A percentile compares a stretch with the other conserved stretches of the same genome.
Conservation (phyloP, 2,113 vertebrate species). For the Balaenoptera acutorostrata region DNA sequence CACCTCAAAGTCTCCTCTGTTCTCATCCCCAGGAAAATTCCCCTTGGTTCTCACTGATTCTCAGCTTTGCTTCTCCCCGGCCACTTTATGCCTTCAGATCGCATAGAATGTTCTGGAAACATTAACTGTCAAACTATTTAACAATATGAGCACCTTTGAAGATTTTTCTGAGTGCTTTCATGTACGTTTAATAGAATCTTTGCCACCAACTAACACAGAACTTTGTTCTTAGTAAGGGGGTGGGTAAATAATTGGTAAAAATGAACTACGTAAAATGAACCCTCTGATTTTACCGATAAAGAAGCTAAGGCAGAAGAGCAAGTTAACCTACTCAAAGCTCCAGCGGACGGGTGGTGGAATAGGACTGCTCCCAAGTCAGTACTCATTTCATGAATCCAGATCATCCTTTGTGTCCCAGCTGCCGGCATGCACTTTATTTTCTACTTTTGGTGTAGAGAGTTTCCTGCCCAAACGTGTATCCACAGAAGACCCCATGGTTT, state of each 20-base stretch:
- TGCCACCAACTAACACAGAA: neutral
- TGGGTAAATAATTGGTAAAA: neutral
- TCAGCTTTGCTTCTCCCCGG: neutral
- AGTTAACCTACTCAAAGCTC: neutral
- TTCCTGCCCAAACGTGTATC: neutral
- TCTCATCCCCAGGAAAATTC: neutral
- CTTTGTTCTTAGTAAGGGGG: neutral
- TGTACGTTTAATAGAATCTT: neutral
- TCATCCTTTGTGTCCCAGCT: neutral
- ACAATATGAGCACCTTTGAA: neutral
- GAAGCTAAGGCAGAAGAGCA: neutral
- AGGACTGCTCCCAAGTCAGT: neutral
- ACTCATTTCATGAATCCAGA: too few species aligned
- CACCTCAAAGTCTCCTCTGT: neutral
- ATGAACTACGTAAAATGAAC: neutral
- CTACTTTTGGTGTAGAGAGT: neutral
- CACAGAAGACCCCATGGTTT: neutral
- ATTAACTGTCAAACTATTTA: neutral
- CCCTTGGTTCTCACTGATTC: neutral
- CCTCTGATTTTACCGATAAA: neutral
- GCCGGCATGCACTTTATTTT: neutral
- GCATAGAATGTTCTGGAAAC: neutral
- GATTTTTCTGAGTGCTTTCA: neutral
- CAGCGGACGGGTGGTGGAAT: too few species aligned
- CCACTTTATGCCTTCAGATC: neutral